Evolutionary conservation across 2,797 vertebrate species (phyloP).

Genomic region (Anolis apletophallus): DNA sequence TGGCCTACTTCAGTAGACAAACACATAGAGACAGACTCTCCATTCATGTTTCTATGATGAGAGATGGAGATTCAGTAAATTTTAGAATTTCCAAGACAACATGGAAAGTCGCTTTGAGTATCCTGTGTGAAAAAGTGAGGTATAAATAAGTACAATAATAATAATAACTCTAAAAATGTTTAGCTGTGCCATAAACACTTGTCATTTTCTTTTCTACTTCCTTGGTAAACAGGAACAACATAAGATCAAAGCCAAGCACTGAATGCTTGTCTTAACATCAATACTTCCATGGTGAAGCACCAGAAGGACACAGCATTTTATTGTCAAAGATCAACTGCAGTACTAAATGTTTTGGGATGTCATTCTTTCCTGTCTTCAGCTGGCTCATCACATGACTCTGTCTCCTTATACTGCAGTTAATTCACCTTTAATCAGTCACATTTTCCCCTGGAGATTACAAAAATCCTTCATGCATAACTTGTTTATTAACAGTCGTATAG

Average conservation of each 20-base stretch:
- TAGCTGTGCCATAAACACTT: not conserved
- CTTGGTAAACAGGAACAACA: not conserved
- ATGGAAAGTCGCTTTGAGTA: too few relatives aligned
- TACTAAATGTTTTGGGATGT: not conserved
- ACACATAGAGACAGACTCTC: too few relatives aligned
- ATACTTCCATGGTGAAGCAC: not conserved
- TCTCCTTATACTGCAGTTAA: not conserved
- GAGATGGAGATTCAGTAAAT: not conserved
- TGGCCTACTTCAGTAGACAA: too few relatives aligned
- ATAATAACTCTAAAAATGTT: too few relatives aligned
- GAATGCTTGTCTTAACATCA: not conserved
- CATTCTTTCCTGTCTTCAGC: not conserved
- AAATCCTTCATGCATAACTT: not conserved
- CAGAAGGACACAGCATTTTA: not conserved
- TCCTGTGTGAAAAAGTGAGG: too few relatives aligned
- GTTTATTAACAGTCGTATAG: not conserved
- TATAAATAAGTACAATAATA: too few relatives aligned
- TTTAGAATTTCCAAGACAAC: too few relatives aligned
- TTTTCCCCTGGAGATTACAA: not conserved
- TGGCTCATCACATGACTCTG: not conserved
- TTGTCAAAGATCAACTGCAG: not conserved
- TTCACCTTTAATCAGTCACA: not conserved
- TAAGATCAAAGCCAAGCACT: not conserved
- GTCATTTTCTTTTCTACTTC: not conserved
- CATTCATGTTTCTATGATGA: not conserved